Evolutionary conservation across 64 coral and sea anemone genomes (phyloP), one percentile per base, ranked within the genome.

Genomic region (Actinia tenebrosa): DNA sequence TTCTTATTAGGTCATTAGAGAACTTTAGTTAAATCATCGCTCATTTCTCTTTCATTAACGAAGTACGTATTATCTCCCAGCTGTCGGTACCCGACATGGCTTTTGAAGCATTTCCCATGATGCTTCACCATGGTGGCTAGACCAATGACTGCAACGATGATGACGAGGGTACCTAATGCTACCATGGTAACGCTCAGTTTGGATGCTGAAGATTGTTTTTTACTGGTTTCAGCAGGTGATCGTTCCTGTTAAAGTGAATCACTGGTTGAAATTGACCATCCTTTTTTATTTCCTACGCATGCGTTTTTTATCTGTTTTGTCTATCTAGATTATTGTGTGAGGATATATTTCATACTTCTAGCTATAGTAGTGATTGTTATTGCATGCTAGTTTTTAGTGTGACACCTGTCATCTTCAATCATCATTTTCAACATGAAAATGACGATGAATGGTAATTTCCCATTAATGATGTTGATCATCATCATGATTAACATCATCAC

Each of bases 51-150:
- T 7, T 81, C 79, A 50, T 81, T 81, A 37, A 81, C 44, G 23
- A 81, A 81, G 22, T 81, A 81, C 2, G 79, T 4, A 22, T 81
- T 37, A 7, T 81, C 79, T 53, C 79, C 79, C 16, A 81, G 79
- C 17, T 81, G 42, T 23, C 50, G 45, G 79, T 81, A 81, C 8
- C 79, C 79, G 6, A 53, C 5, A 50, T 20, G 43, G 4, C 18
- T 81, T 14, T 45, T 81, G 44, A 81, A 50, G 22, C 79, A 81
- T 37, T 81, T 81, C 19, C 43, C 17, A 53, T 81, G 43, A 53
- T 81, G 46, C 50, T 50, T 81, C 17, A n/a, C 18, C 79, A 81
- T 81, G 18, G 50, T 7, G 0, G 14, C 79, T 45, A 81, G 22
- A 50, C 79, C 79, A 81, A 53, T 53, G 22, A 81, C 22, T 5